These are phyloP conservation scores for Orchesella flavescens DNA, from an alignment of 2,888 invertebrate species.

Conservation along the genomic window DNA sequence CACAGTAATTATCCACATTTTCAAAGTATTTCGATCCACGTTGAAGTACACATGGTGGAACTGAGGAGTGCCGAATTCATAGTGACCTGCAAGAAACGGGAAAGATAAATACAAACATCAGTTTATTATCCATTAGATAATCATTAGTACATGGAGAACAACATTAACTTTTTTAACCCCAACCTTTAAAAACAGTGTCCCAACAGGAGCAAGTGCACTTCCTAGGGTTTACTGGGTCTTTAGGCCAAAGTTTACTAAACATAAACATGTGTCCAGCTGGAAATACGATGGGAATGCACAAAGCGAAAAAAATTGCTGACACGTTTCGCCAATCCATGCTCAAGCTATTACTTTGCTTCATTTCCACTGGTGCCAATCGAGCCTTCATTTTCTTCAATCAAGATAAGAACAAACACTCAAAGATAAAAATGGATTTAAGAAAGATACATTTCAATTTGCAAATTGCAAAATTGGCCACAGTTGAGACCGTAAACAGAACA, in stretches of 20 bases:
- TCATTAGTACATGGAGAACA: background rate
- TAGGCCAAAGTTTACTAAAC: constrained; percentile 8
- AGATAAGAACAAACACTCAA: too few relatives aligned
- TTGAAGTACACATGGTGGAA: constrained; percentile 84
- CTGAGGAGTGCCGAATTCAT: constrained; percentile 80
- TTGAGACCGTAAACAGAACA: too few relatives aligned
- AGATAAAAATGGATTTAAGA: too few relatives aligned
- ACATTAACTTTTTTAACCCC: too few relatives aligned
- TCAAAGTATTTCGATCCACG: constrained; percentile 79
- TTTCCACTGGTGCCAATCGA: too few relatives aligned
- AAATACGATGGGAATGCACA: constrained; percentile 74
- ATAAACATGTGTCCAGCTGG: constrained; percentile 79
- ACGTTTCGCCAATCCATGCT: too few relatives aligned
- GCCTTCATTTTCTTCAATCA: too few relatives aligned
- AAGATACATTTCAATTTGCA: too few relatives aligned
- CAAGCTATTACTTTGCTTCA: too few relatives aligned
- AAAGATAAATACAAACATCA: too few relatives aligned
- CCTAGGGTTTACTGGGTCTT: constrained; percentile 3
- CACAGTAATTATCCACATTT: constrained; percentile 80
- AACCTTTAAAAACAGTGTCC: constrained; percentile 52
- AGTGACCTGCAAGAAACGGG: constrained; percentile 76
- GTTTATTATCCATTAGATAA: too few relatives aligned
- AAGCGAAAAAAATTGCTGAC: constrained; percentile 17
- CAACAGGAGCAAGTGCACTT: constrained; percentile 34
- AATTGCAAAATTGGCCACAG: too few relatives aligned